Evolutionary conservation across 2,797 vertebrate genomes (phyloP), one percentile per base, ranked within the genome.

Genomic region (Orestias chungarensis): DNA sequence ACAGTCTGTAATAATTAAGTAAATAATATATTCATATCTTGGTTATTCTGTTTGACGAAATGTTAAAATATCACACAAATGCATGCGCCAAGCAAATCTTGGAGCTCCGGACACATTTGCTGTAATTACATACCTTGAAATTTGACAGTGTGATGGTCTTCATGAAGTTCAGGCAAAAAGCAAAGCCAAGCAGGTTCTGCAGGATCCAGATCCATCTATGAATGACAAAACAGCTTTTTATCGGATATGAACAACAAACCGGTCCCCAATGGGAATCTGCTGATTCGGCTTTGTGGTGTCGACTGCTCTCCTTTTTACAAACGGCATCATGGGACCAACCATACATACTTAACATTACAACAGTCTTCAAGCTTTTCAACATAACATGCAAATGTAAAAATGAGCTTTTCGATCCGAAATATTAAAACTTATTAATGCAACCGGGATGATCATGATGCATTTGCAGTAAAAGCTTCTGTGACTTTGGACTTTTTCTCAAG

Each of bases 151-250:
- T 96, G 87, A 99, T 87, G 69, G 96, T 97, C 93, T 96, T 98
- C 92, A 99, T 95, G 83, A 99, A 97, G 93, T 98, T 96, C 27
- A 99, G 92, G 82, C 97, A 99, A 91, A 99, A 99, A 71, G 96
- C 95, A 85, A 98, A 88, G 75, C 97, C 97, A 66, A 99, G 93
- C 69, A 97, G 89, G 89, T 99, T 96, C 85, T 98, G 97, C 80
- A 99, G 94, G 91, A 97, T 96, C 97, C 97, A 99, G 88, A 97
- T 96, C 97, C 97, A 99, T 74, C 97, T 99, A 61, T 80, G 92
- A 91, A 23, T n/a, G 10, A 85, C 31, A 90, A 4, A 61, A 46
- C 33, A 59, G 3, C 1, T 66, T 9, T 47, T 54, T 49, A 57
- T 69, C 50, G 46, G 35, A 40, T 14, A n/a, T 62, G 59, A 1